A percentile compares a stretch with the other conserved stretches of the same genome.
Conservation (phyloP, 2,113 vertebrate species). For the Poeciliopsis occidentalis region DNA sequence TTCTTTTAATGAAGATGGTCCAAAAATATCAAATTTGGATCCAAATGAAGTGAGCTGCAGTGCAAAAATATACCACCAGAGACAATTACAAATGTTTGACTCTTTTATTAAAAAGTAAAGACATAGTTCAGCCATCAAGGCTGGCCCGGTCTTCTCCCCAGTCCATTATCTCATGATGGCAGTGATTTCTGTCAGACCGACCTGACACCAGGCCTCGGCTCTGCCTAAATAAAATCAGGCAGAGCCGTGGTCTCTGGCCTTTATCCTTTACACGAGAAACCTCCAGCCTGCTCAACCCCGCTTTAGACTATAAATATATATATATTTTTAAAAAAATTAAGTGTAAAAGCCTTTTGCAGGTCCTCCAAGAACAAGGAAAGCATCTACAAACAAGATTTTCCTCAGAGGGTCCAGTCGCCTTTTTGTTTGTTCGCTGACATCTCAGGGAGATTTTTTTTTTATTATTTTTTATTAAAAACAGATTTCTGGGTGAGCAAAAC, state of each 20-base stretch:
- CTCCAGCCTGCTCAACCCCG: slow-evolving; percentile 48
- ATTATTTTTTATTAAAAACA: not conserved
- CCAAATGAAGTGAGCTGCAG: slow-evolving; percentile 1
- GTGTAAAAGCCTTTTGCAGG: slow-evolving; percentile 69
- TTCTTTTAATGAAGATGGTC: not conserved
- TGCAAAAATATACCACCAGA: slow-evolving; percentile 36
- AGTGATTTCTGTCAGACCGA: slow-evolving; percentile 57
- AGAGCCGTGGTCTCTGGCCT: slow-evolving; percentile 51
- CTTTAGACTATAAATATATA: slow-evolving; percentile 77
- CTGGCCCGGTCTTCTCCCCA: slow-evolving; percentile 15
- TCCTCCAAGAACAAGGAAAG: slow-evolving; percentile 70
- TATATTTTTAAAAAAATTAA: slow-evolving; percentile 72
- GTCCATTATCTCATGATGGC: slow-evolving; percentile 57
- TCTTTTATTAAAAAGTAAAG: slow-evolving; percentile 77
- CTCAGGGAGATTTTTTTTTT: slow-evolving; percentile 26
- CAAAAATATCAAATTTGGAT: not conserved
- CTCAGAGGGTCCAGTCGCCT: slow-evolving; percentile 51
- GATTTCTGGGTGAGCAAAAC: slow-evolving; percentile 18
- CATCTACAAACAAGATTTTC: slow-evolving; percentile 63
- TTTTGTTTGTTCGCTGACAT: slow-evolving; percentile 40
- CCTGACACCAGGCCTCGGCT: slow-evolving; percentile 14
- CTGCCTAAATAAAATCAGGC: slow-evolving; percentile 43
- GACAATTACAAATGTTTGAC: slow-evolving; percentile 35
- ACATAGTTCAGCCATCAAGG: slow-evolving; percentile 36
- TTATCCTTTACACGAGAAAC: slow-evolving; percentile 71